Conservation (phyloP, 2,113 vertebrate genomes). For the Gnathonemus echidnorhynchus region DNA sequence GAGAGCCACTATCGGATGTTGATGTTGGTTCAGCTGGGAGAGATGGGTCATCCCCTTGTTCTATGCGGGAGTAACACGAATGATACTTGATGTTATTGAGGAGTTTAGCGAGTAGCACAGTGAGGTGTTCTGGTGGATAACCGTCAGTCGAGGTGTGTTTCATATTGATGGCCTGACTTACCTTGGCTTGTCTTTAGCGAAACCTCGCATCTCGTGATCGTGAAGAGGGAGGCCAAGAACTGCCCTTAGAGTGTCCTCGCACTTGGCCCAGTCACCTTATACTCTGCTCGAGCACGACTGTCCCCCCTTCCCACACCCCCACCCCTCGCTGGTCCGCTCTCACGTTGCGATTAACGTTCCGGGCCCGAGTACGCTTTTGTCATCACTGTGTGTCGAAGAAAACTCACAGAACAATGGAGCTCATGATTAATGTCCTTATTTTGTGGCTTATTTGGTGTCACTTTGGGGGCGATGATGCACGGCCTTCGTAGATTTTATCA, state of each 20-base stretch:
- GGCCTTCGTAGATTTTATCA: background rate
- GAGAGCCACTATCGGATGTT: background rate
- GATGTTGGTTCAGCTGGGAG: background rate
- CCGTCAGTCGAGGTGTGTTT: background rate
- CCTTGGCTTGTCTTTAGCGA: background rate
- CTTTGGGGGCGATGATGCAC: background rate
- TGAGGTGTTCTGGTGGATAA: background rate
- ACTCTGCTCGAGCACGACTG: background rate
- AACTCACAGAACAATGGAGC: background rate
- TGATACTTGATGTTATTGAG: background rate
- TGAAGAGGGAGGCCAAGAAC: background rate
- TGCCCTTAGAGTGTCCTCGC: background rate
- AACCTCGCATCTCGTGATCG: background rate
- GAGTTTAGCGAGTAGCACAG: background rate
- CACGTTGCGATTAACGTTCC: background rate
- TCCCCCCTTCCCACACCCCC: background rate
- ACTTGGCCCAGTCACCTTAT: background rate
- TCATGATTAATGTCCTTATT: background rate
- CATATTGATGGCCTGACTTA: background rate
- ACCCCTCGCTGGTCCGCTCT: background rate
- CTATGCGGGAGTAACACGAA: background rate
- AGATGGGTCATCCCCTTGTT: background rate
- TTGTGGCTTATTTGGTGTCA: background rate
- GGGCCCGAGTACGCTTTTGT: background rate
- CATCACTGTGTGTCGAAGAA: background rate